Evolutionary conservation across 64 coral and sea anemone genomes (phyloP), one percentile per base, ranked within the genome.

Genomic region (Hydrozoanthus tunicans): DNA sequence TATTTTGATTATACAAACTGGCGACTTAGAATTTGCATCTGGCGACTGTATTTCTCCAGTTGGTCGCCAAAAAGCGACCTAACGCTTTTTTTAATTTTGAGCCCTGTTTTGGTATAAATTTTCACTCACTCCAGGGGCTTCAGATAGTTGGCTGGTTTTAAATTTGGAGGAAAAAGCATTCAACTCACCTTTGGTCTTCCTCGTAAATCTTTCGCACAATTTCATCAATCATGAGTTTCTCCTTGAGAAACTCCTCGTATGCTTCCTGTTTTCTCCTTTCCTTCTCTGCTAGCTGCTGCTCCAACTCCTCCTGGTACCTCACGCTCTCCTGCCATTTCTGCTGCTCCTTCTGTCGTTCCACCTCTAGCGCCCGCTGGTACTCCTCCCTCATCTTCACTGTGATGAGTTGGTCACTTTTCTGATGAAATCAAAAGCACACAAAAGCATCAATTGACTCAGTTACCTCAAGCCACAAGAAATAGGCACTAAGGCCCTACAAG

Each of bases 151-250:
- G 20, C 20, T 20, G 20, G 20, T 20, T 20, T 20, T 43, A 2
- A 43, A 43, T 43, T 43, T 43, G 32, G 32, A 6, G 13, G 5
- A 15, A 68, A 1, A 71, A 43, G 3, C 4, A 12, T 53, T 13
- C 2, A 12, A 76, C 80, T 81, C 73, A 94, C 96, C 94, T 92
- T 73, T 99, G 91, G 92, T 99, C 97, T 85, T 99, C 97, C 62
- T 99, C 97, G 58, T 99, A 99, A 85, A 99, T 99, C 94, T 99
- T 99, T 27, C 97, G 89, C 14, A 99, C 94, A 86, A 99, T 99
- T 58, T 99, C 97, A 85, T 99, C 97, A 92, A 99, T 99, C 97
- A 99, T 99, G 5, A 99, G 79, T 79, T 99, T 99, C 77, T 99
- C 97, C 62, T 99, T 99, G 23, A 99, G 85, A 80, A 99, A 99